Evolutionary conservation across 2,888 invertebrate genomes (phyloP).

Genomic region (Cataglyphis rosenhaueri): DNA sequence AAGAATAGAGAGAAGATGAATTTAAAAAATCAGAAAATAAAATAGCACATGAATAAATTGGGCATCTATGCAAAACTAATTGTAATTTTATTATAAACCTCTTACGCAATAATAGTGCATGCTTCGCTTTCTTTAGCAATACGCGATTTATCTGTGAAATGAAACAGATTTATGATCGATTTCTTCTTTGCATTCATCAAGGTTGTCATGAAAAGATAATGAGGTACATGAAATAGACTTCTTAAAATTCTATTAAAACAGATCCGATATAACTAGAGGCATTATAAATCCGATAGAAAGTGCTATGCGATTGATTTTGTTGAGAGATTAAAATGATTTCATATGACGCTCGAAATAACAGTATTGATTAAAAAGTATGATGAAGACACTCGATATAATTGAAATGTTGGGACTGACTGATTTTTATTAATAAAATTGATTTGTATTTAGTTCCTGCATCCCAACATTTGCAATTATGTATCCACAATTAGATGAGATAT

Average conservation of each 20-base stretch:
- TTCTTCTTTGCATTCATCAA: conserved; percentile 8
- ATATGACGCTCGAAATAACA: neutral
- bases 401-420: neutral
- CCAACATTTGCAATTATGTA: neutral
- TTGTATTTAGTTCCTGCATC: neutral
- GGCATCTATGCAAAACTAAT: neutral
- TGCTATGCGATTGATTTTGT: conserved; percentile 21
- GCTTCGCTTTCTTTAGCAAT: neutral
- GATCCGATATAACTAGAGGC: conserved; percentile 60
- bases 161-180: conserved; percentile 11
- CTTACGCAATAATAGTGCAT: neutral
- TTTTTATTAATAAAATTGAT: conserved; percentile 21
- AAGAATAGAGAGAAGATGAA: neutral
- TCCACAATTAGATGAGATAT: neutral
- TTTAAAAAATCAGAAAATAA: neutral
- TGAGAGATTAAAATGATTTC: conserved; percentile 51
- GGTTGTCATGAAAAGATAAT: conserved; percentile 54
- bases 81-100: neutral
- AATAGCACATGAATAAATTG: neutral
- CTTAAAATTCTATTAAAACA: conserved; percentile 52
- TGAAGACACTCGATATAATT: neutral
- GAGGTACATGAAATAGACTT: conserved; percentile 27
- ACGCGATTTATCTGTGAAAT: neutral
- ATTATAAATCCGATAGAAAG: conserved; percentile 57
- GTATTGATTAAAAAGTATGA: neutral